Conservation (phyloP, 2,113 vertebrate genomes). For the Ceyx cyanopectus region DNA sequence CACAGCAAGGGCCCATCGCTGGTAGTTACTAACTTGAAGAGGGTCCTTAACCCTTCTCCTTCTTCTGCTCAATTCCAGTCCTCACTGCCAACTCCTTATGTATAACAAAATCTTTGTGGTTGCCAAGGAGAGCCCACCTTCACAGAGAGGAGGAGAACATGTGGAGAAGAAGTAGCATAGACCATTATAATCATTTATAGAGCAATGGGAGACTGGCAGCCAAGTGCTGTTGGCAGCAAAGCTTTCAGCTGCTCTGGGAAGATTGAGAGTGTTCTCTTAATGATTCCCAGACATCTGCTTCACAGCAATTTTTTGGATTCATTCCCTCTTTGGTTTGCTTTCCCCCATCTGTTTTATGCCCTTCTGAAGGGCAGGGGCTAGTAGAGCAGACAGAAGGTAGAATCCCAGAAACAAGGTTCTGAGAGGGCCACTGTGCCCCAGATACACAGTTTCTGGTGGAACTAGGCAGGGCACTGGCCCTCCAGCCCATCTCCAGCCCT, state of each 20-base stretch:
- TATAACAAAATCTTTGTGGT: background rate
- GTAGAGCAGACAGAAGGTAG: background rate
- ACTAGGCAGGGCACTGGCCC: background rate
- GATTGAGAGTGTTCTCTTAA: constrained; percentile 41
- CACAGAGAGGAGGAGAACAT: background rate
- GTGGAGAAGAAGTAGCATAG: constrained; percentile 59
- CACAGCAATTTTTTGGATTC: background rate
- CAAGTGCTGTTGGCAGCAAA: constrained; percentile 63
- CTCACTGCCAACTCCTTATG: background rate
- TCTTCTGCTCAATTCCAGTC: background rate
- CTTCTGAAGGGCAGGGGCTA: background rate
- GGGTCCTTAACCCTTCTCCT: background rate
- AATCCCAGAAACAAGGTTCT: background rate
- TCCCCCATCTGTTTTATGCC: background rate
- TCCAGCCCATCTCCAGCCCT: background rate
- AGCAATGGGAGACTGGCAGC: constrained; percentile 57
- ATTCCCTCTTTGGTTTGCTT: background rate
- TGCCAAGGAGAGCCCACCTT: constrained; percentile 25
- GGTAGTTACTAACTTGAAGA: background rate
- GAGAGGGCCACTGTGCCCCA: fast-evolving
- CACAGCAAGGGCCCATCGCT: background rate
- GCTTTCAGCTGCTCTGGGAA: constrained; percentile 60
- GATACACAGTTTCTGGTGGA: background rate
- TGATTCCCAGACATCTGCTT: constrained; percentile 63
- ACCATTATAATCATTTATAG: constrained; percentile 57